These are phyloP conservation scores for Tetragonula carbonaria DNA, from an alignment of 2,888 invertebrate species.

Conservation along the genomic window DNA sequence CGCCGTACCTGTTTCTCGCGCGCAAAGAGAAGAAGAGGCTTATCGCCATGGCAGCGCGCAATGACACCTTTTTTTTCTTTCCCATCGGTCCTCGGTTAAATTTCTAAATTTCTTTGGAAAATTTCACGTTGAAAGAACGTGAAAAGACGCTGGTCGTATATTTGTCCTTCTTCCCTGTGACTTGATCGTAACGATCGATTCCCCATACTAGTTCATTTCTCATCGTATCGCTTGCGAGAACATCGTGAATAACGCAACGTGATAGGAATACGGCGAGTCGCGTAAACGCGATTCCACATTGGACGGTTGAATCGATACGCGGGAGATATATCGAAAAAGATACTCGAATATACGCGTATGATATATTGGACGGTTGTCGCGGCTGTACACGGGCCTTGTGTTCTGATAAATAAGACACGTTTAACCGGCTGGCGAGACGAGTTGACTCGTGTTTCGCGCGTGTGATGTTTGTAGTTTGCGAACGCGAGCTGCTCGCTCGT, in stretches of 20 bases:
- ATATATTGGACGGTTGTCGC: conserved; percentile 51
- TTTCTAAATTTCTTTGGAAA: background rate
- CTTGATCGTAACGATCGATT: background rate
- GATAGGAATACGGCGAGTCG: conserved; percentile 1
- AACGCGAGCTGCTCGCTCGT: no score
- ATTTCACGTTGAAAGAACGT: no score
- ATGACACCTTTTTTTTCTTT: conserved; percentile 47
- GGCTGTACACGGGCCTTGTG: conserved; percentile 47
- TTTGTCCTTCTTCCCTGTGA: background rate
- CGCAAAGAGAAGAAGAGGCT: conserved; percentile 64
- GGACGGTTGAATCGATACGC: conserved; percentile 39
- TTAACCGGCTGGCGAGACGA: conserved; percentile 58
- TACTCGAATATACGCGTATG: conserved; percentile 49
- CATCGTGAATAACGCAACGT: no score
- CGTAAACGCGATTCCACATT: conserved; percentile 28
- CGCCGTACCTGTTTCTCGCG: conserved; percentile 67
- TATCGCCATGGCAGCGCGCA: conserved; percentile 61
- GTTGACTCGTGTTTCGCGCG: conserved; percentile 56
- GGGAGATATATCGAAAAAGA: conserved; percentile 52
- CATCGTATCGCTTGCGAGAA: conserved; percentile 22
- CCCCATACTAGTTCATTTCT: background rate
- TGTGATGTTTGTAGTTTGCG: conserved; percentile 48
- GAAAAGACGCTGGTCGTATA: background rate
- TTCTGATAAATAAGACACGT: conserved; percentile 61
- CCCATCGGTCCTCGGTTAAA: conserved; percentile 16